Percentiles rank a stretch among this genome's conserved stretches.
Evolutionary conservation across 2,888 invertebrate species (phyloP).

Genomic region (Apamea monoglypha): DNA sequence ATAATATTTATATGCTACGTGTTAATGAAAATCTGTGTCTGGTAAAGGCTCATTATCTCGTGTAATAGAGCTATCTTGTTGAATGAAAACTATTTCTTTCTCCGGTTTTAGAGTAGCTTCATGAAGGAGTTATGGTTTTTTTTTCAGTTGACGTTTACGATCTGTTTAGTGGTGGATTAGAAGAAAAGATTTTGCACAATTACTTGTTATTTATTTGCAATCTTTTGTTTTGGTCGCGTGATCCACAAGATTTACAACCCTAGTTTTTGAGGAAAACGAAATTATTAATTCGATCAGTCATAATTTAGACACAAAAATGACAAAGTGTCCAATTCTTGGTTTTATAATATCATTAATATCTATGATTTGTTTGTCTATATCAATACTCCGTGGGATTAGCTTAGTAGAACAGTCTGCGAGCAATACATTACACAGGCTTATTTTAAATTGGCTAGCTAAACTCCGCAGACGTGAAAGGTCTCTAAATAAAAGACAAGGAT

Average conservation of each 20-base stretch:
- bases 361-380: conserved; percentile 34
- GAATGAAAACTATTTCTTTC: conserved; percentile 16
- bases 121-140: conserved; percentile 9
- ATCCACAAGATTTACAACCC: conserved; percentile 2
- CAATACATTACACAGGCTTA: not conserved
- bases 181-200: conserved; percentile 25
- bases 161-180: conserved; percentile 28
- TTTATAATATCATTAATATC: conserved; percentile 38
- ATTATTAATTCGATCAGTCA: not conserved
- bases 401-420: not conserved
- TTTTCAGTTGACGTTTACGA: conserved; percentile 29
- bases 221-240: conserved; percentile 9
- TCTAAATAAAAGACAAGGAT: too few relatives aligned
- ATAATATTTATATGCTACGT: conserved; percentile 39
- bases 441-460: too few relatives aligned
- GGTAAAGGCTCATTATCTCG: conserved; percentile 6
- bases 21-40: conserved; percentile 23
- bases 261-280: not conserved
- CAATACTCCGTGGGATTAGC: not conserved
- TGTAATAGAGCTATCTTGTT: conserved; percentile 19
- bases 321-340: conserved; percentile 13
- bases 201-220: conserved; percentile 23
- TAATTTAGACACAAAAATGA: conserved; percentile 21
- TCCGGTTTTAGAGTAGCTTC: conserved; percentile 5
- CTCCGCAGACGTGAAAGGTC: too few relatives aligned